These are phyloP conservation scores for Psettodes erumei DNA, from an alignment of 2,113 vertebrate species.

Conservation along the genomic window DNA sequence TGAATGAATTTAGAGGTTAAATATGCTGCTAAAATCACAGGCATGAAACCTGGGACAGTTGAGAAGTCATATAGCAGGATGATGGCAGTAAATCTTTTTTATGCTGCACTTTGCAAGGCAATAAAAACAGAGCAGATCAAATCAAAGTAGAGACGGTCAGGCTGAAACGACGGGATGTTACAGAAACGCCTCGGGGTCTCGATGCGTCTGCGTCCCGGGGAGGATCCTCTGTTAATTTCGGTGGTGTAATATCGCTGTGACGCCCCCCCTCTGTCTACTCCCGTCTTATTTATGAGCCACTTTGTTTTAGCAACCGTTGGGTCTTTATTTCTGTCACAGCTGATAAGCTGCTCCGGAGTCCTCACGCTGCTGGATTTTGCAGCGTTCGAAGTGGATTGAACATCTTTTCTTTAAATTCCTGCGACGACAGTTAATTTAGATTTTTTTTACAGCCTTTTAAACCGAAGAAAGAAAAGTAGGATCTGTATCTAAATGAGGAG, in stretches of 20 bases:
- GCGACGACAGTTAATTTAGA: not conserved
- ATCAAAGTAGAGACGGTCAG: no score
- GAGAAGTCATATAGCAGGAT: not conserved
- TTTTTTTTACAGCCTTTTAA: not conserved
- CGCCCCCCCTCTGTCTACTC: not conserved
- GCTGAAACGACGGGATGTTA: no score
- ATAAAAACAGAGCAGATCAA: no score
- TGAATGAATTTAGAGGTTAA: no score
- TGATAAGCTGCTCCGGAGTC: not conserved
- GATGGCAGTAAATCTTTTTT: no score
- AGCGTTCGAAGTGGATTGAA: no score
- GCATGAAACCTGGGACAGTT: not conserved
- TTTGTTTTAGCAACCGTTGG: not conserved
- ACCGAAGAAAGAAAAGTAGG: no score
- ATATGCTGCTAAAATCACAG: not conserved
- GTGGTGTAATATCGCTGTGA: not conserved
- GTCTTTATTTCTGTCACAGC: conserved; percentile 4
- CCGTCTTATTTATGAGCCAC: not conserved
- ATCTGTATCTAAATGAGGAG: not conserved
- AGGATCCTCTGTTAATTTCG: not conserved
- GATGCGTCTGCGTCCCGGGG: not conserved
- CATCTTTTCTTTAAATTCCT: no score
- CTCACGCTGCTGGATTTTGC: not conserved
- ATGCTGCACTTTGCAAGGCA: no score
- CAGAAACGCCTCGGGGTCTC: not conserved